phyloP scores from a whole-genome alignment of 1,140 invertebrate species.

The Cardiocondyla obscurior region DNA sequence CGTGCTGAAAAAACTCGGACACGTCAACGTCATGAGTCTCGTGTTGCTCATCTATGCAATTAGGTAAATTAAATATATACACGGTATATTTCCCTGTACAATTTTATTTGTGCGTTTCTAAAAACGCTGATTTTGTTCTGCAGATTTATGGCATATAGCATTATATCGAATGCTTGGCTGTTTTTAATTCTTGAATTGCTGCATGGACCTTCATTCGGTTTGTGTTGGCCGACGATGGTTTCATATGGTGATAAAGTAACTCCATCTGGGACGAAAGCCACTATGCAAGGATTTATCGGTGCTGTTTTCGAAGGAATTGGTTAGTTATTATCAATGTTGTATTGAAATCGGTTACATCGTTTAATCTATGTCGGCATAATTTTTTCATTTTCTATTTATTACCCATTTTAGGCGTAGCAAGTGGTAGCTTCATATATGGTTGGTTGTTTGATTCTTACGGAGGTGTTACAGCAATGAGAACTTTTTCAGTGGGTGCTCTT shows the following conservation, averaged over 20 bases:
- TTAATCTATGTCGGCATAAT: not conserved
- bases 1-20: constrained; percentile 92
- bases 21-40: constrained; percentile 91
- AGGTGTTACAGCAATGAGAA: constrained; percentile 87
- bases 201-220: constrained; percentile 94
- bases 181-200: constrained; percentile 93
- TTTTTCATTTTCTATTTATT: constrained; percentile 33
- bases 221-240: constrained; percentile 95
- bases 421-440: constrained; percentile 91
- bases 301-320: constrained; percentile 94
- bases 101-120: not conserved
- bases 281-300: constrained; percentile 92
- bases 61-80: constrained; percentile 69
- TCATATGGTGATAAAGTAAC: constrained; percentile 94
- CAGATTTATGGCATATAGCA: constrained; percentile 93
- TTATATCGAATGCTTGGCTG: constrained; percentile 91
- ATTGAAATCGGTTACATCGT: not conserved
- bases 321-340: constrained; percentile 71
- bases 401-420: constrained; percentile 86
- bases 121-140: constrained; percentile 84
- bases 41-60: constrained; percentile 87
- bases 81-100: not conserved
- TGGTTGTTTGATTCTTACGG: constrained; percentile 86
- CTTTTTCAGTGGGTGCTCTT: constrained; percentile 89
- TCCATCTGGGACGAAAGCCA: constrained; percentile 93